These are phyloP conservation scores for Muscicapa comitata DNA, from an alignment of 2,797 vertebrate species.

Conservation along the genomic window DNA sequence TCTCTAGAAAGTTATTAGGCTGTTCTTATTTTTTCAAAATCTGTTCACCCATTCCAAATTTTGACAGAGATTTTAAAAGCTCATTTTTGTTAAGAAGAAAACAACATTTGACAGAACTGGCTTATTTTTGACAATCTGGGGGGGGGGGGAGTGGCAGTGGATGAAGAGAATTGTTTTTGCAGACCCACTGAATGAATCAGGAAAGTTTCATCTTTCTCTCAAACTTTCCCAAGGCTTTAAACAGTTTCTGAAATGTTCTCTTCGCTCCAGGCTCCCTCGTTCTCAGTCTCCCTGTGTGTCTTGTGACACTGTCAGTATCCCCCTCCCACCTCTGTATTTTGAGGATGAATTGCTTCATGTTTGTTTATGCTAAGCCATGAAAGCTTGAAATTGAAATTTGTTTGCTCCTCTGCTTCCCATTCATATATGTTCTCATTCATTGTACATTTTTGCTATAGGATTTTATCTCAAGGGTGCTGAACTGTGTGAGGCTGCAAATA, in stretches of 20 bases:
- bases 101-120: neutral
- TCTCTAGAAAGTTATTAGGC: neutral
- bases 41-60: neutral
- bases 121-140: neutral
- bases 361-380: constrained; percentile 56
- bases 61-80: neutral
- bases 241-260: neutral
- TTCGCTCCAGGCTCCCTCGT: neutral
- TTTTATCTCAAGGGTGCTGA: constrained; percentile 22
- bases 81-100: neutral
- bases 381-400: constrained; percentile 67
- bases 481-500: constrained; percentile 13
- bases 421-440: constrained; percentile 38
- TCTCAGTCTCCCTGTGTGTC: constrained; percentile 2
- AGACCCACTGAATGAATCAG: neutral
- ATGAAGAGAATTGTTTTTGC: neutral
- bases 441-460: constrained; percentile 11
- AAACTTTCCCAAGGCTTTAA: constrained; percentile 8
- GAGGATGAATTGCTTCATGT: constrained; percentile 37
- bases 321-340: neutral
- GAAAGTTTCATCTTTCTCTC: neutral
- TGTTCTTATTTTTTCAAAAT: neutral
- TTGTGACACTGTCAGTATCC: constrained; percentile 2
- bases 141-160: neutral
- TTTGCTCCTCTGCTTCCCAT: constrained; percentile 17